Evolutionary conservation across 1,140 invertebrate genomes (phyloP).

Genomic region (Nephotettix cincticeps): DNA sequence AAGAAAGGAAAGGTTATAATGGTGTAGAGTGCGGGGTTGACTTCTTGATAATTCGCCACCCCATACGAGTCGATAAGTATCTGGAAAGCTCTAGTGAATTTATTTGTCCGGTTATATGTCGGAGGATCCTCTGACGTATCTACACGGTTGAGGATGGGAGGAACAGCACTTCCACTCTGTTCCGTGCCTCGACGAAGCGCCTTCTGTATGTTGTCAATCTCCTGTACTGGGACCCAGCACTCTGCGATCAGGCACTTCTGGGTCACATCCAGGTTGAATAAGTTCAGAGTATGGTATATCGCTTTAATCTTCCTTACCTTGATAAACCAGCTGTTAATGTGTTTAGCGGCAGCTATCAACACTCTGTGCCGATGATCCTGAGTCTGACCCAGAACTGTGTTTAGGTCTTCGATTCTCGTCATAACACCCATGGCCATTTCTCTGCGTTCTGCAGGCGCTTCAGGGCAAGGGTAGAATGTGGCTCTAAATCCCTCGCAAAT

Average conservation of each 20-base stretch:
- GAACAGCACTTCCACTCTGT: slow-evolving; percentile 84
- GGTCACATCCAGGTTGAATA: slow-evolving; percentile 90
- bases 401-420: slow-evolving; percentile 82
- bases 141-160: slow-evolving; percentile 94
- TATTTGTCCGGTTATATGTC: slow-evolving; percentile 96
- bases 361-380: slow-evolving; percentile 88
- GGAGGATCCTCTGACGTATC: slow-evolving; percentile 89
- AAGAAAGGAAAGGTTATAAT: slow-evolving; percentile 65
- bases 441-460: slow-evolving; percentile 76
- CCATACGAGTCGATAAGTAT: slow-evolving; percentile 95
- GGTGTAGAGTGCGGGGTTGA: slow-evolving; percentile 72
- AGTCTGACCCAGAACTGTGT: slow-evolving; percentile 79
- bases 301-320: slow-evolving; percentile 92
- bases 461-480: slow-evolving; percentile 91
- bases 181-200: slow-evolving; percentile 85
- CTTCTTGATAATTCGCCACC: slow-evolving; percentile 91
- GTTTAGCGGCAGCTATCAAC: slow-evolving; percentile 83
- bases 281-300: slow-evolving; percentile 87
- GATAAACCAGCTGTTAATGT: slow-evolving; percentile 88
- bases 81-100: slow-evolving; percentile 96
- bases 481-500: slow-evolving; percentile 91
- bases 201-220: slow-evolving; percentile 83
- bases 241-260: slow-evolving; percentile 95
- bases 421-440: slow-evolving; percentile 91
- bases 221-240: slow-evolving; percentile 93